phyloP scores from a whole-genome alignment of 2,797 vertebrate species.

The Chloroceryle amazona region DNA sequence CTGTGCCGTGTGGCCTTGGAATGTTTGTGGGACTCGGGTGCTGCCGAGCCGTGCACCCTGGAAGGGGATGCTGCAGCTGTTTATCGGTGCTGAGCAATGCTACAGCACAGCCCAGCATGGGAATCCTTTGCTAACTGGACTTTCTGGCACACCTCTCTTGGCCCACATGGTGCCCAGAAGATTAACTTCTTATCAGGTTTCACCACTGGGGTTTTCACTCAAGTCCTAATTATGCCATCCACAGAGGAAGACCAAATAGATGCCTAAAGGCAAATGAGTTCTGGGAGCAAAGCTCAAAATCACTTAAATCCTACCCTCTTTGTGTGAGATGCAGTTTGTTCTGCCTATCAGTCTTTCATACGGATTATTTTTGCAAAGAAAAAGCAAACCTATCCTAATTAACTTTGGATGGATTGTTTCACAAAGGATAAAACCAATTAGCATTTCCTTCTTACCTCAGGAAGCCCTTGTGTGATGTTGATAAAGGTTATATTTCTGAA shows the following conservation, averaged over 20 bases:
- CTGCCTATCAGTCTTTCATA: slow-evolving; percentile 19
- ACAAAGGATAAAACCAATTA: slow-evolving; percentile 44
- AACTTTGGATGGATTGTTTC: slow-evolving; percentile 33
- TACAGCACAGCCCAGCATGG: accelerated
- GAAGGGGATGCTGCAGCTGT: neutral
- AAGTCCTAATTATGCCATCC: slow-evolving; percentile 49
- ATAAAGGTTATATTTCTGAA: slow-evolving; percentile 26
- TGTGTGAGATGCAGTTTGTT: neutral
- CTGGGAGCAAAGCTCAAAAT: slow-evolving; percentile 32
- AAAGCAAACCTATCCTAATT: slow-evolving; percentile 49
- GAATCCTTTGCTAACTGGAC: slow-evolving; percentile 13
- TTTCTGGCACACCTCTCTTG: neutral
- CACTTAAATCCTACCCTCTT: slow-evolving; percentile 51
- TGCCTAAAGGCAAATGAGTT: slow-evolving; percentile 38
- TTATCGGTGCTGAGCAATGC: neutral
- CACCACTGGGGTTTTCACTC: slow-evolving; percentile 30
- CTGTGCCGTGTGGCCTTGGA: accelerated
- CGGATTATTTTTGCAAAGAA: slow-evolving; percentile 5
- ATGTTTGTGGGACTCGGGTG: accelerated
- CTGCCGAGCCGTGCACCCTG: accelerated
- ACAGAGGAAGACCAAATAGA: slow-evolving; percentile 2
- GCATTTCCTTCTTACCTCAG: neutral
- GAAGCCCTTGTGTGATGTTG: neutral
- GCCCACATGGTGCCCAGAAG: neutral
- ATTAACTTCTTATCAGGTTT: slow-evolving; percentile 48